These are phyloP conservation scores for Betta splendens DNA, from an alignment of 2,797 vertebrate genomes.

Conservation along the genomic window DNA sequence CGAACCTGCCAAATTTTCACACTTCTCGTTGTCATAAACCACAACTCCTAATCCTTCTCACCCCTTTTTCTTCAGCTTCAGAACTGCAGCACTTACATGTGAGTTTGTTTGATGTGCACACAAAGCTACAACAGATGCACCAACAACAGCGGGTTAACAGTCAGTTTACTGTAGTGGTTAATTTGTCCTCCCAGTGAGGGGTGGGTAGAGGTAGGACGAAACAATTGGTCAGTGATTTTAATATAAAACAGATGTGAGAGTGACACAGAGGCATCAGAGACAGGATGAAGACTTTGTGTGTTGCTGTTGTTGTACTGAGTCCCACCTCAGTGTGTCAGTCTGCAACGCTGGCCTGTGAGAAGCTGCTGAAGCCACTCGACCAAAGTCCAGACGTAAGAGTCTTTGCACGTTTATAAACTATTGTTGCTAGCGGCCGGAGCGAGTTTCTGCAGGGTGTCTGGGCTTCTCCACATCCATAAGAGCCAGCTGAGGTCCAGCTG, in stretches of 20 bases:
- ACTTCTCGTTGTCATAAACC: too few species aligned
- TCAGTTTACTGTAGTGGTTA: neutral
- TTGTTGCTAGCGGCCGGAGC: too few species aligned
- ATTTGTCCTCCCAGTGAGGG: neutral
- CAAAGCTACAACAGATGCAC: too few species aligned
- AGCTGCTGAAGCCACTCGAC: conserved; percentile 30
- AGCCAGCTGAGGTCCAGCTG: too few species aligned
- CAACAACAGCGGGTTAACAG: too few species aligned
- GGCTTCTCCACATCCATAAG: too few species aligned
- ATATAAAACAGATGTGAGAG: conserved; percentile 10
- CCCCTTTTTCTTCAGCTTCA: too few species aligned
- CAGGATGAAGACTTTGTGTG: conserved; percentile 48
- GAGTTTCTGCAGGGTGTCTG: too few species aligned
- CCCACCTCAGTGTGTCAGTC: conserved; percentile 41
- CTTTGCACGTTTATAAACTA: neutral
- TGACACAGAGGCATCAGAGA: neutral
- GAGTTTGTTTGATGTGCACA: too few species aligned
- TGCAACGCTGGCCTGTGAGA: conserved; percentile 46
- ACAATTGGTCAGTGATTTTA: conserved; percentile 26
- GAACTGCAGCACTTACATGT: too few species aligned
- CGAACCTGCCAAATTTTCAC: too few species aligned
- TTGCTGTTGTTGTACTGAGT: conserved; percentile 36
- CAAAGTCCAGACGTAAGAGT: conserved; percentile 38
- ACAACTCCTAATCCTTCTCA: too few species aligned
- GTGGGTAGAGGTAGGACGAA: neutral